Conservation (phyloP, 1,140 invertebrate genomes). For the Heliothis subflexa region DNA sequence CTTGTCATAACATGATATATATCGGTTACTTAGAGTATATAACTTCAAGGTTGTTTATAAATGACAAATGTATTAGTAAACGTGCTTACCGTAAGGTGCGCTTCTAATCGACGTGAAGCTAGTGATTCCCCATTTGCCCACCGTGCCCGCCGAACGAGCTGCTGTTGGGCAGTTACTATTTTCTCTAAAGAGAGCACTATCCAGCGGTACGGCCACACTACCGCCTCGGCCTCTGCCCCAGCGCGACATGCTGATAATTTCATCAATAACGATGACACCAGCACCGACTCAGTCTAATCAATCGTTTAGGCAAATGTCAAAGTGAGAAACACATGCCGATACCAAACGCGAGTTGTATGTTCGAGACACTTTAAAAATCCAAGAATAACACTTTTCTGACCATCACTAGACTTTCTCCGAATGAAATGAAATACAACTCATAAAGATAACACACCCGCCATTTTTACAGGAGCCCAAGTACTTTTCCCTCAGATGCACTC, state of each 20-base stretch:
- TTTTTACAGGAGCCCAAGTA: conserved; percentile 84
- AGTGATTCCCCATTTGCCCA: conserved; percentile 97
- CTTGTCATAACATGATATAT: conserved; percentile 10
- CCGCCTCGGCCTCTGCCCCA: conserved; percentile 88
- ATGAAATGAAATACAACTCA: conserved; percentile 83
- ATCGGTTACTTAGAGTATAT: conserved; percentile 32
- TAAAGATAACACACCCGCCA: conserved; percentile 87
- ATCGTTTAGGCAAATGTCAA: conserved; percentile 79
- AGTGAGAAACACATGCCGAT: conserved; percentile 71
- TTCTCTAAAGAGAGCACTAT: conserved; percentile 91
- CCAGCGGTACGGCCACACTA: conserved; percentile 88
- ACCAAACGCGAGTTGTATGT: conserved; percentile 2
- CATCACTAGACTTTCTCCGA: conserved; percentile 69
- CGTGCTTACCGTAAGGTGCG: conserved; percentile 89
- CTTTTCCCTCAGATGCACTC: conserved; percentile 80
- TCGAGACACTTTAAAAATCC: conserved; percentile 26
- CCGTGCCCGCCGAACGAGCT: conserved; percentile 94
- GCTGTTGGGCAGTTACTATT: conserved; percentile 95
- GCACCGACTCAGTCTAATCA: conserved; percentile 72
- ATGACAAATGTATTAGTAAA: conserved; percentile 49
- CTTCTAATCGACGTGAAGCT: conserved; percentile 96
- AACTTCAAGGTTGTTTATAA: conserved; percentile 59
- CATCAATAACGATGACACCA: conserved; percentile 83
- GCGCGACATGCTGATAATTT: conserved; percentile 87
- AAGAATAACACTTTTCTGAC: conserved; percentile 55